Conservation (phyloP, 2,888 invertebrate species). For the Molanna angustata region DNA sequence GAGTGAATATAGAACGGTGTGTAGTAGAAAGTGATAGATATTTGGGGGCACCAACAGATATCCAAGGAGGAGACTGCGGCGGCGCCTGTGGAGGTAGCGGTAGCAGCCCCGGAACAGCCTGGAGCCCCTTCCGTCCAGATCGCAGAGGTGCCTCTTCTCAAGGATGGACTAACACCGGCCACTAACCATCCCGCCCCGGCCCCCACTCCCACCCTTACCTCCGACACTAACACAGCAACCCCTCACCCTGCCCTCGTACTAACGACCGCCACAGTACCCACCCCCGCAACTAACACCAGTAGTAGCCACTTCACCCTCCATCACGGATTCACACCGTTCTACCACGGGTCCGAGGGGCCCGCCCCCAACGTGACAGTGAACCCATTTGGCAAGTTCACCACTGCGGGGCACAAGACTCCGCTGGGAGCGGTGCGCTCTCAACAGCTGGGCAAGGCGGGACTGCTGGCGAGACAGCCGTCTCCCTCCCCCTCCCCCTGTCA, state of each 20-base stretch:
- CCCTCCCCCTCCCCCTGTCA: too few species aligned
- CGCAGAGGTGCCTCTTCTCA: slow-evolving; percentile 28
- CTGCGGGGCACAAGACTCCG: slow-evolving; percentile 31
- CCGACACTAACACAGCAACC: slow-evolving; percentile 29
- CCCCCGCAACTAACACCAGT: slow-evolving; percentile 33
- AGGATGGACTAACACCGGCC: slow-evolving; percentile 41
- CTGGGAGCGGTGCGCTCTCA: slow-evolving; percentile 18
- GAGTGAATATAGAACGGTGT: slow-evolving; percentile 6
- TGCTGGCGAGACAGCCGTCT: slow-evolving; percentile 35
- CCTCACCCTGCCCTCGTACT: too few species aligned
- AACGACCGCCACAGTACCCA: slow-evolving; percentile 29
- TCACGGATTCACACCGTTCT: slow-evolving; percentile 30
- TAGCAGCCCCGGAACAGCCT: slow-evolving; percentile 36
- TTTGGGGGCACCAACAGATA: slow-evolving; percentile 51
- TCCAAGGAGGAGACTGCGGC: slow-evolving; percentile 48
- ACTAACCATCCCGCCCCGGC: slow-evolving; percentile 38
- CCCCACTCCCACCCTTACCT: slow-evolving; percentile 28
- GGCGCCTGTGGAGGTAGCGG: slow-evolving; percentile 34
- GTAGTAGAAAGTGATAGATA: slow-evolving; percentile 32
- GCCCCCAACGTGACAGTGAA: slow-evolving; percentile 68
- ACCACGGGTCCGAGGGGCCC: slow-evolving; percentile 45
- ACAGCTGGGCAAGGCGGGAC: slow-evolving; percentile 23
- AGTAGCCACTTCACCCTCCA: slow-evolving; percentile 33
- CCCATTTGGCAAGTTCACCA: slow-evolving; percentile 49
- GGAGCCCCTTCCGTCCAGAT: slow-evolving; percentile 29